Base-by-base conservation (phyloP, 2,888 invertebrate genomes). In the Chloromyia formosa region DNA sequence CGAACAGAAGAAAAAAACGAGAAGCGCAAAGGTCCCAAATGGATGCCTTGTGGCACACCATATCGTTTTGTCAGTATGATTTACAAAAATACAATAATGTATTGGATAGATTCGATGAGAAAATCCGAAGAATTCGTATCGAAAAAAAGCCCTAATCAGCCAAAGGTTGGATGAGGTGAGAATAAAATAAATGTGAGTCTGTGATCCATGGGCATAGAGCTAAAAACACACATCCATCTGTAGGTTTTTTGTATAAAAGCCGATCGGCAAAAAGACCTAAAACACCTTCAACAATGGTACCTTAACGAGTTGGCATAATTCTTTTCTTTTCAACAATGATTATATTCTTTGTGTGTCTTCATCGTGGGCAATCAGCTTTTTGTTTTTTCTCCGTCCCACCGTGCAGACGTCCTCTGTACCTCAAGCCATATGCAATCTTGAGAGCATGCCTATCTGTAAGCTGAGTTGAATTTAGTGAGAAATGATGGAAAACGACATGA, bases 291-390 rank as follows among this genome's bases (percentile, higher is more conserved):
- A 75, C 75, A 75, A 75, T 75, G 61, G 75, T n/a, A 56, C 75
- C 72, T 71, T 75, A 75, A 75, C 75, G 75, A 75, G 75, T 75
- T 75, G 71, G 72, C 62, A 75, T 45, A 75, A 62, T 72, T 75
- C 54, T 75, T 60, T 66, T 66, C 66, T 66, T 66, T 66, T 66
- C 66, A 66, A 45, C 49, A n/a, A 66, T 66, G 35, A 66, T 58
- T 40, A 71, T 71, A 35, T 71, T 56, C 54, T 53, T 69, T 54
- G 27, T 62, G 35, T 73, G 35, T 73, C 54, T 62, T 73, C 53
- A 62, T 73, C 45, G 60, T 66, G 66, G 66, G 66, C 49, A 66
- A 66, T 72, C 60, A 62, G 53, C 40, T 73, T 73, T 73, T 62
- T 73, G 60, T 61, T 42, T 73, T 73, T 23, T n/a, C 45, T 64